Evolutionary conservation across 2,797 vertebrate species (phyloP), one percentile per base, ranked within the genome.

Genomic region (Acanthiza pusilla): DNA sequence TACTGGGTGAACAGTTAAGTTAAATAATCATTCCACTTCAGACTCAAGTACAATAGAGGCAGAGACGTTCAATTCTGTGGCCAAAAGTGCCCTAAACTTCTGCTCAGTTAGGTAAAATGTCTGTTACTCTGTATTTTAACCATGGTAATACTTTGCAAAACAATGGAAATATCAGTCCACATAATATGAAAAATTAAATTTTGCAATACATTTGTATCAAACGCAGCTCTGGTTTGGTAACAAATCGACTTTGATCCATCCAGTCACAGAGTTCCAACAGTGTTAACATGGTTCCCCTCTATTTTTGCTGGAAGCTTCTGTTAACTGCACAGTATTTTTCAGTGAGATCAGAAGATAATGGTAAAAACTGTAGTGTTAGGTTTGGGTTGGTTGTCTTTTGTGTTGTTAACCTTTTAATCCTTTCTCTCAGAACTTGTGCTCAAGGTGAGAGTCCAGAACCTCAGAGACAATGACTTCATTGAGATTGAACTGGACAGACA

Each of bases 401-500:
- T 58, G 18, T 32, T 77, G 27, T n/a, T 76, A 75, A 45, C 4
- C 17, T 57, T 68, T 70, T 25, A 40, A 75, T 60, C 21, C 20
- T 57, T 36, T 76, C 45, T 82, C 30, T 54, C 86, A 99, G 98
- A 99, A 97, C 96, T 99, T 93, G 98, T 99, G 81, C 96, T 99
- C 77, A 99, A 99, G 96, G 98, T 99, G 93, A 98, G 99, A 61
- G 98, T 99, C 91, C 99, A 99, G 97, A 99, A 98, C 85, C 94
- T 98, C 2, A 97, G 98, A 85, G 98, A 99, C 96, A 98, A 98
- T 17, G 99, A 99, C 97, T 99, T 99, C 97, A 99, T 98, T 60
- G 99, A 99, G 96, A 98, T 99, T 93, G 99, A 99, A 95, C 97
- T 99, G 93, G 98, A 99, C 94, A 98, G 98, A n/a, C 98, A 99